Base-by-base conservation (phyloP, 2,888 invertebrate genomes). In the Lysandra bellargus region DNA sequence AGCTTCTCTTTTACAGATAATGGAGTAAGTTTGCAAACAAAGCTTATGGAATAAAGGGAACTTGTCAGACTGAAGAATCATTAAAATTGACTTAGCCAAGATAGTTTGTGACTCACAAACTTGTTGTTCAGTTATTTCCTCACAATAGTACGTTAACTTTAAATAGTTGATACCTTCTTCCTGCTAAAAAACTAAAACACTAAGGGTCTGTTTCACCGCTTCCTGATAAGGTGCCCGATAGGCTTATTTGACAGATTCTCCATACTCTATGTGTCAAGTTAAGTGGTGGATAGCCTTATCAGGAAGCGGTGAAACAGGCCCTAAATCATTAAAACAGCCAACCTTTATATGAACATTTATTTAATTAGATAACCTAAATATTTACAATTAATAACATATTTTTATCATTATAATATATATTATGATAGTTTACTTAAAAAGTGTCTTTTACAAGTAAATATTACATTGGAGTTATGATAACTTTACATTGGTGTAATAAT, bases 331-430 rank as follows among this genome's bases (percentile, higher is more conserved):
- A 81, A 91, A 89, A 91, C 87, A 81, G 83, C 80, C 14, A 37
- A 69, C 6, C 79, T 82, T 81, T 86, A 90, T 89, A 89, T 91
- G 90, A 92, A 92, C 92, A 92, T 84, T 90, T 88, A 87, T 88
- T 88, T 88, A 86, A 88, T 88, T 86, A 87, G 86, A 87, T 85
- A 86, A 84, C 82, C 88, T 57, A 88, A 91, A 90, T 80, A 92
- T 92, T 87, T 92, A 92, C 92, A 92, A 85, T 85, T 85, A 85
- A 85, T 85, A 88, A 88, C 87, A 87, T 85, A 84, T 12, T 4
- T 57, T 57, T 57, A 57, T 57, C 17, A 57, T 82, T 85, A 84
- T 69, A 9, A 84, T 69, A 9, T 64, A 12, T 69, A 69, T 12
- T 69, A 69, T 69, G 33, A 69, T 69, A 69, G 69, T 69, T 33